A percentile compares a stretch with the other conserved stretches of the same genome.
Evolutionary conservation across 2,888 invertebrate genomes (phyloP).

Genomic region (Abscondita cerata): DNA sequence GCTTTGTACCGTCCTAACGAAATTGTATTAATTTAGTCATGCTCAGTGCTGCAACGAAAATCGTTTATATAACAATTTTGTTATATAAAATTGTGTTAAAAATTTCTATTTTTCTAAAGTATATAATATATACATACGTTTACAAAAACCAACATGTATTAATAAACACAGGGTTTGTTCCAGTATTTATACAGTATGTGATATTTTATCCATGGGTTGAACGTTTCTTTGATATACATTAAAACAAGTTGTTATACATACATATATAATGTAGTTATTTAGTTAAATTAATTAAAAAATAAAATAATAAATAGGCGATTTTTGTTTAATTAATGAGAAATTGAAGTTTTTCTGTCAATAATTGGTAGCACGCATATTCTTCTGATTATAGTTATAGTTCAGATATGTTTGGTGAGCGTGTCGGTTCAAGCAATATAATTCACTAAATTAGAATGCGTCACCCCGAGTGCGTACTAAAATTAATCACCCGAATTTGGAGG

Average conservation of each 20-base stretch:
- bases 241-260: neutral
- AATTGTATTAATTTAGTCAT: neutral
- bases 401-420: no score
- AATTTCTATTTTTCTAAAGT: constrained; percentile 22
- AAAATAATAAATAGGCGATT: no score
- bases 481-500: no score
- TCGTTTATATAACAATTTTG: neutral
- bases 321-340: no score
- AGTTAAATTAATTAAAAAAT: no score
- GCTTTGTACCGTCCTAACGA: constrained; percentile 11
- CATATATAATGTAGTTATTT: neutral
- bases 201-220: constrained; percentile 17
- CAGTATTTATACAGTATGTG: constrained; percentile 32
- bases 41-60: constrained; percentile 25
- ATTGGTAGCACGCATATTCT: no score
- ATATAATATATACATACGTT: no score
- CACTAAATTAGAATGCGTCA: no score
- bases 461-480: no score
- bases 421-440: no score
- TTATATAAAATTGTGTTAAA: constrained; percentile 11
- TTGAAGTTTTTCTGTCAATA: no score
- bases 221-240: neutral
- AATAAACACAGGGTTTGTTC: constrained; percentile 32
- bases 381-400: no score
- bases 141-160: constrained; percentile 14